Evolutionary conservation across 2,888 invertebrate species (phyloP).

Genomic region (Macaria liturata): DNA sequence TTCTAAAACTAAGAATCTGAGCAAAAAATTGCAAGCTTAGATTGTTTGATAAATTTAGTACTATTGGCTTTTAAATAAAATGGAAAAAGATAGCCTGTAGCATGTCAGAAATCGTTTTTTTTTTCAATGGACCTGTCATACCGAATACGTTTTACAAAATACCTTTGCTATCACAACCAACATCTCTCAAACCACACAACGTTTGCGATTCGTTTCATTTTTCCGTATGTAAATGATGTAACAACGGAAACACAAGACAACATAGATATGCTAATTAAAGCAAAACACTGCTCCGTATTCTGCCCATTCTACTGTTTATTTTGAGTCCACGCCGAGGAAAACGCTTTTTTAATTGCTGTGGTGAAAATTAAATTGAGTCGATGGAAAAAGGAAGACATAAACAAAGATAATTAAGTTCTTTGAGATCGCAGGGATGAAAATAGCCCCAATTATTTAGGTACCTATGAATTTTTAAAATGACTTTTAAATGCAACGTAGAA

Average conservation of each 20-base stretch:
- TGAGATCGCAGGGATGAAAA: too few relatives aligned
- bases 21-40: too few relatives aligned
- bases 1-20: too few relatives aligned
- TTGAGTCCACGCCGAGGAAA: conserved; percentile 63
- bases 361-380: conserved; percentile 17
- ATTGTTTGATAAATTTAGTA: too few relatives aligned
- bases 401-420: background rate
- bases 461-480: too few relatives aligned
- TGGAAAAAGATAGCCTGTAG: too few relatives aligned
- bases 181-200: conserved; percentile 23
- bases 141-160: too few relatives aligned
- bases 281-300: conserved; percentile 72
- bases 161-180: background rate
- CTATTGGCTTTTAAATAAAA: too few relatives aligned
- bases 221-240: conserved; percentile 82
- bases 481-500: too few relatives aligned
- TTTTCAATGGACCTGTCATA: too few relatives aligned
- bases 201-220: conserved; percentile 73
- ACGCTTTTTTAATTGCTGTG: conserved; percentile 38
- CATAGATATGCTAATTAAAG: conserved; percentile 82
- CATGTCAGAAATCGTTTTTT: too few relatives aligned
- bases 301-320: conserved; percentile 58
- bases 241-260: conserved; percentile 75
- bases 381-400: conserved; percentile 14
- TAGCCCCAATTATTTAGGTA: too few relatives aligned